Base-by-base conservation (phyloP, 2,888 invertebrate species). In the Amphiduros pacificus region DNA sequence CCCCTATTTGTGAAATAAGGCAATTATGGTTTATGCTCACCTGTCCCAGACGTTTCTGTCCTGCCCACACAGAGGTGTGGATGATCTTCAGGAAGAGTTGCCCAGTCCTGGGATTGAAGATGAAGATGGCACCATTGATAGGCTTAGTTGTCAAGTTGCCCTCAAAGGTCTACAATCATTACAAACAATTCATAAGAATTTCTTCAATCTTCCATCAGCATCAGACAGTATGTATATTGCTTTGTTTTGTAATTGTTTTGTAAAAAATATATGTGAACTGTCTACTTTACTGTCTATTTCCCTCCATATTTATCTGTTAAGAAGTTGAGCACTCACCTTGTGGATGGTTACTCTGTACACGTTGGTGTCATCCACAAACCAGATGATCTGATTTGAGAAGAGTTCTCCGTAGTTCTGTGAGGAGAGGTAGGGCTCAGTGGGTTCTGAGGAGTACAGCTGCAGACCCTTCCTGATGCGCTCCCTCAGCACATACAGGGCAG, bases 321-420 rank as follows among this genome's bases (percentile, higher is more conserved):
- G n/a, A n/a, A n/a, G n/a, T n/a, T n/a, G n/a, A 20, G n/a, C 48
- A 41, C 71, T 57, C 63, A 84, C 84, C 79, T 99, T 99, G 86
- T 99, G 99, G 76, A 99, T 99, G 0, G 99, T 99, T 27, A 99
- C 99, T 69, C 99, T 89, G 85, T 99, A 99, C 28, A 99, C 99
- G 82, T 99, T 99, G 0, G 99, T 99, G 82, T 99, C 99, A 79
- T 99, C 99, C 14, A 99, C 98, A 84, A 99, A 99, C 99, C 99
- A 99, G 84, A 99, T 99, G 77, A 99, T 99, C 85, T 99, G 99
- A 85, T 99, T 99, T n/a, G 95, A 96, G 87, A 99, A 99, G 55
- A 99, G 85, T 83, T 99, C 99, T 70, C 99, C 98, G 75, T 99
- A 99, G 85, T 99, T 99, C 85, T 99, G 99, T 59, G 96, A 96